Conservation (phyloP, 1,140 invertebrate genomes). For the Spodoptera litura region DNA sequence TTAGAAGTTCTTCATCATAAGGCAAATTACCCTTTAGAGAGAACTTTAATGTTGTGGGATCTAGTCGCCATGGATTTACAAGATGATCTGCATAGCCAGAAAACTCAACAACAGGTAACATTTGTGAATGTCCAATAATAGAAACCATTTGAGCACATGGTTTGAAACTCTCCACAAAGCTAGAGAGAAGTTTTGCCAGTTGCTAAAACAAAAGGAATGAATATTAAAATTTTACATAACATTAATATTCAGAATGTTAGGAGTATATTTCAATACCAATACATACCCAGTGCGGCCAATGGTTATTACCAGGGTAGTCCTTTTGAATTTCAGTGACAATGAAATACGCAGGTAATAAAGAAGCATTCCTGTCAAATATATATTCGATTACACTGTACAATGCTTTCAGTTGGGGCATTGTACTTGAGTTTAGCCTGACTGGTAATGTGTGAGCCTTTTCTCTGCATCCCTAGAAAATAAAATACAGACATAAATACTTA, state of each 20-base stretch:
- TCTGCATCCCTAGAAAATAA: conserved; percentile 89
- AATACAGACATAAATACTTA: background rate
- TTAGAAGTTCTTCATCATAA: conserved; percentile 95
- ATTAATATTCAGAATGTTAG: background rate
- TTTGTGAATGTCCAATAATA: conserved; percentile 94
- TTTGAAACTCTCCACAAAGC: conserved; percentile 96
- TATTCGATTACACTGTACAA: conserved; percentile 93
- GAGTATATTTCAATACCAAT: background rate
- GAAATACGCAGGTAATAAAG: conserved; percentile 96
- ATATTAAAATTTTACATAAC: background rate
- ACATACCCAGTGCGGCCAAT: conserved; percentile 96
- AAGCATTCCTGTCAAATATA: conserved; percentile 97
- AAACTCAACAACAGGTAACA: conserved; percentile 96
- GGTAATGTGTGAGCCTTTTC: conserved; percentile 95
- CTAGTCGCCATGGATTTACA: conserved; percentile 97
- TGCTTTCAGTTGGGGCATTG: conserved; percentile 93
- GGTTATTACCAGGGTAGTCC: conserved; percentile 92
- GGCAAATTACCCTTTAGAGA: conserved; percentile 96
- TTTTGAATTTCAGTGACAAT: conserved; percentile 98
- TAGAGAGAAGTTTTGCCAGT: conserved; percentile 93
- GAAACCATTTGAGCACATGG: conserved; percentile 97
- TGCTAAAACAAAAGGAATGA: conserved; percentile 86
- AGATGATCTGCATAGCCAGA: conserved; percentile 95
- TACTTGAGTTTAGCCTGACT: conserved; percentile 90
- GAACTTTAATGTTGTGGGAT: conserved; percentile 94